Conservation (phyloP, 2,888 invertebrate genomes). For the Silvanus unidentatus region DNA sequence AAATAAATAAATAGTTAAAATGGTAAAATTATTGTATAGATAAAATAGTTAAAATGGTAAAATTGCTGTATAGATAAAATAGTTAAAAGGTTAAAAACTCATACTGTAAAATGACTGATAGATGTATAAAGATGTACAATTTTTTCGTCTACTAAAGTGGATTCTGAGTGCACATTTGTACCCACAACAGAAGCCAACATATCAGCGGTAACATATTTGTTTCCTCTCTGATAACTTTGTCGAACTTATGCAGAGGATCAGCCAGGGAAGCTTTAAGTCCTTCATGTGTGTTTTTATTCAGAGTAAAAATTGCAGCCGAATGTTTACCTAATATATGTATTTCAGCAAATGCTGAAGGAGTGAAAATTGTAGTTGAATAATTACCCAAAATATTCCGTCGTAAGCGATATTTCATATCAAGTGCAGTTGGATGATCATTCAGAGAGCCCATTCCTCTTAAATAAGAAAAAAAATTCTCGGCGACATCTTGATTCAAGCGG, state of each 20-base stretch:
- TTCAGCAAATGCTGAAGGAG: no score
- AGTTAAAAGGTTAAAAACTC: no score
- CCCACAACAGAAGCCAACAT: not conserved
- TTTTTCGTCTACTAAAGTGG: not conserved
- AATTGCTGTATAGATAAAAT: no score
- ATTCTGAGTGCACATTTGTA: not conserved
- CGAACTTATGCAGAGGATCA: not conserved
- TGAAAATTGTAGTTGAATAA: no score
- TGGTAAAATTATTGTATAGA: no score
- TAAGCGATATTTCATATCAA: slow-evolving; percentile 21
- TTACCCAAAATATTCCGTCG: slow-evolving; percentile 27
- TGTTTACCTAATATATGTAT: no score
- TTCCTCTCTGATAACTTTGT: not conserved
- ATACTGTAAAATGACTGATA: no score
- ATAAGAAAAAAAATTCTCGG: slow-evolving; percentile 25
- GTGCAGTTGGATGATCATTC: slow-evolving; percentile 23
- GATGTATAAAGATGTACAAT: not conserved
- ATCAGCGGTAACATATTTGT: not conserved
- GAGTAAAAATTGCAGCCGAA: slow-evolving; percentile 19
- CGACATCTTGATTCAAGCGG: slow-evolving; percentile 14
- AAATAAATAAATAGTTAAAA: no score
- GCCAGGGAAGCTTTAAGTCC: not conserved
- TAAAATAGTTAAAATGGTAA: no score
- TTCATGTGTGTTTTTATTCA: not conserved
- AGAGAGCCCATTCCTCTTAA: slow-evolving; percentile 23